Evolutionary conservation across 2,797 vertebrate genomes (phyloP).

Genomic region (Sebastes trivittatus): DNA sequence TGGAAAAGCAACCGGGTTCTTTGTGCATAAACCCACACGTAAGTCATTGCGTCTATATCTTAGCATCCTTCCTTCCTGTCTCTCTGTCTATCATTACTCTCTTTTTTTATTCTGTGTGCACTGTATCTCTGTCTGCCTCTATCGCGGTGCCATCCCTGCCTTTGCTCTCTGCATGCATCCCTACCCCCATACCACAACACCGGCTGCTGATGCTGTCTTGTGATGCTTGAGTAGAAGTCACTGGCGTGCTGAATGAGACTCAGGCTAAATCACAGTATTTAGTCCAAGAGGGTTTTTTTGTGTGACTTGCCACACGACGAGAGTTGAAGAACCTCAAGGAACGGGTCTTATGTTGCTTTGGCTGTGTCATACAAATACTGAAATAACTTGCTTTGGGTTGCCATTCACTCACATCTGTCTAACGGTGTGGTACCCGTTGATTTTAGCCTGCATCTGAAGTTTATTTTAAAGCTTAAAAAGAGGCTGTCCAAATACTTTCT

Average conservation of each 20-base stretch:
- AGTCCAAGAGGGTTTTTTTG: neutral
- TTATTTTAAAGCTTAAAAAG: neutral
- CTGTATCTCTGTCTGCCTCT: neutral
- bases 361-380: neutral
- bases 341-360: neutral
- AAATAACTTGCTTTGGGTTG: neutral
- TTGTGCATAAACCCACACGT: constrained; percentile 75
- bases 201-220: constrained; percentile 72
- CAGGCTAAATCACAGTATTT: constrained; percentile 18
- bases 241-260: constrained; percentile 18
- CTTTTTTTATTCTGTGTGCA: neutral
- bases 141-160: constrained; percentile 43
- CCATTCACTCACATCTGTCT: neutral
- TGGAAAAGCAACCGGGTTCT: constrained; percentile 61
- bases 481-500: neutral
- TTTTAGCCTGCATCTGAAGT: neutral
- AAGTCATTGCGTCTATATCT: constrained; percentile 50
- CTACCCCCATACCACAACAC: constrained; percentile 49
- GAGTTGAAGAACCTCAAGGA: neutral
- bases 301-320: neutral
- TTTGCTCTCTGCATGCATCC: constrained; percentile 47
- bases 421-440: neutral
- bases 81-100: neutral
- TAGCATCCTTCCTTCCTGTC: neutral
- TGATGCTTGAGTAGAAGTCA: constrained; percentile 63